Base-by-base conservation (phyloP, 2,113 vertebrate genomes). In the Arenaria interpres region DNA sequence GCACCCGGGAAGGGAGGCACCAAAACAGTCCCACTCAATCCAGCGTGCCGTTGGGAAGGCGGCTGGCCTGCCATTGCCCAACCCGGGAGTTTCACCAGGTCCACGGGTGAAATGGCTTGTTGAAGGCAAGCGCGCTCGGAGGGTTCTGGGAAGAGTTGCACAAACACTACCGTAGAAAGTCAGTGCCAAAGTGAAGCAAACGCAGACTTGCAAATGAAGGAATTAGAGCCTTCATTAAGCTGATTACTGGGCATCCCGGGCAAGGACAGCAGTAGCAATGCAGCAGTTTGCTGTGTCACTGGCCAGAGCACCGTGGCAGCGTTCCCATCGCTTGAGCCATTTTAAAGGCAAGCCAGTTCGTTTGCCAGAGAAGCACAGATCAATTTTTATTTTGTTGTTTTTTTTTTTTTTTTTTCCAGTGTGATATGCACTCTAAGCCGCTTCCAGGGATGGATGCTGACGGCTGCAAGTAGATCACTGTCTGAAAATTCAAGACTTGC, bases 271-370 rank as follows among this genome's bases (percentile, higher is more conserved):
- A 79, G 83, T 4, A 85, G 83, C 59, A 45, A 45, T 60, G 89
- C 77, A 77, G 93, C 90, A 94, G 45, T 85, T 80, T 76, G 85
- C 91, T 88, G 81, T 37, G 35, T 92, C 84, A 92, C 68, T 53
- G 2, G 5, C 83, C 16, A 1, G 60, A 78, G 88, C 3, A 1
- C 41, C 0, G 7, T 90, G 96, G 95, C 95, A 91, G 68, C 6
- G 3, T 37, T 96, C 82, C 92, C 75, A 66, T 35, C 0, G 3
- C 69, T 48, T 1, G 0, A 87, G 54, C 63, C 2, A 0, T 17
- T 91, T 45, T 10, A 80, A 75, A 93, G 53, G 25, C 64, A 94
- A 91, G 63, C 22, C 67, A 43, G 56, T 37, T 83, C 78, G 76
- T 57, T 12, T 88, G 67, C 30, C 45, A 32, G 41, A 48, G 53